A percentile compares a stretch with the other conserved stretches of the same genome.
Evolutionary conservation across 2,797 vertebrate species (phyloP).

Genomic region (Gephyroberyx darwinii): DNA sequence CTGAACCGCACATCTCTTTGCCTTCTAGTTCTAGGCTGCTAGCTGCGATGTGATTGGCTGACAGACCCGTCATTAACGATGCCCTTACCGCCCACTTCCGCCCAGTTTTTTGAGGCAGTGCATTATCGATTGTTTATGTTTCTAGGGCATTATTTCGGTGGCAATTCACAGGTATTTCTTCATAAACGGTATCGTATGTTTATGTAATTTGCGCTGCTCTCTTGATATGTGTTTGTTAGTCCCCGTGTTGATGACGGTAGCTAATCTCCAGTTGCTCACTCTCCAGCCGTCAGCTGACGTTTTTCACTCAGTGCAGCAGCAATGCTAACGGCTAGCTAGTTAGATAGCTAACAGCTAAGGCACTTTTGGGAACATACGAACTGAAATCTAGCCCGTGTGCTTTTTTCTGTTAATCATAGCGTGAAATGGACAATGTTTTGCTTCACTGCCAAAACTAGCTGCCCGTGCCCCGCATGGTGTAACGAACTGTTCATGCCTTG

Average conservation of each 20-base stretch:
- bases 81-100: conserved; percentile 77
- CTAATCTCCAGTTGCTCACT: background rate
- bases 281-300: background rate
- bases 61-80: conserved; percentile 63
- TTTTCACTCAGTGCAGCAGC: conserved; percentile 29
- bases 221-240: background rate
- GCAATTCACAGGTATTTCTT: conserved; percentile 63
- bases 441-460: background rate
- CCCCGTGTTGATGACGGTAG: conserved; percentile 1
- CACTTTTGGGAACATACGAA: conserved; percentile 5
- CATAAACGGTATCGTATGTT: conserved; percentile 4
- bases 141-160: conserved; percentile 31
- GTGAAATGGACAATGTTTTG: background rate
- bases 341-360: conserved; percentile 34
- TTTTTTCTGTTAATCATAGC: background rate
- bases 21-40: conserved; percentile 20
- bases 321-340: conserved; percentile 60
- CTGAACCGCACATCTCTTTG: conserved; percentile 12
- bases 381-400: background rate
- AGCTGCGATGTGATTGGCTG: conserved; percentile 64
- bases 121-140: conserved; percentile 64
- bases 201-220: conserved; percentile 20
- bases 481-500: conserved; percentile 49
- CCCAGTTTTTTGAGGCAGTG: conserved; percentile 43
- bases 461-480: conserved; percentile 9